Base-by-base conservation (phyloP, 2,113 vertebrate genomes). In the Rana temporaria region DNA sequence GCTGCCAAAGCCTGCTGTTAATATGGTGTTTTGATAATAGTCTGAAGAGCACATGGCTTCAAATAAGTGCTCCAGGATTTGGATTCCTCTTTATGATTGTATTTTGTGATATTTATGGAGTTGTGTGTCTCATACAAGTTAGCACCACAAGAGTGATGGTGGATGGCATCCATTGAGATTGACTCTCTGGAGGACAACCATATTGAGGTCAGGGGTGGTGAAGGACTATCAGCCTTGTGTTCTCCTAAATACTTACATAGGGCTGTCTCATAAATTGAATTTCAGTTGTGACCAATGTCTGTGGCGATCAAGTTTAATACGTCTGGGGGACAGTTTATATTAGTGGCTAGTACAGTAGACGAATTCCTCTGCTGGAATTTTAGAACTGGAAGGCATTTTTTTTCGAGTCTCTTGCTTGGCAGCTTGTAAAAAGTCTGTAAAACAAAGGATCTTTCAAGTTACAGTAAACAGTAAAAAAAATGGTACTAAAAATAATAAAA, bases 261-360 rank as follows among this genome's bases (percentile, higher is more conserved):
- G 6, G 0, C 26, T 87, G 72, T 30, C 79, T 72, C 14, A 14
- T 70, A 87, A 64, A 82, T 88, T 0, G 11, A 57, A 86, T 87
- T 84, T 88, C 81, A 88, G 56, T 84, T 85, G 87, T 88, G 86
- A 87, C 80, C 88, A 86, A 84, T 82, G 77, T 68, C 84, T 88
- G 84, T 87, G 77, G 69, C 86, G 87, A 81, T 86, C 85, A 88
- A 72, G 89, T 93, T 92, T 88, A 89, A 86, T 87, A 86, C 56
- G 80, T 84, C 81, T 90, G 75, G 65, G 86, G 86, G 85, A 69
- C 38, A 38, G 65, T 8, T 79, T 86, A 65, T 81, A 85, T 48
- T 84, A 89, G 16, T 64, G 85, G 86, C 60, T 85, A 82, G 88
- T 87, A 84, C 78, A 87, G 86, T 83, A 85, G 86, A 86, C 84